A percentile compares a stretch with the other conserved stretches of the same genome.
Evolutionary conservation across 2,888 invertebrate genomes (phyloP).

Genomic region (Melipona beecheii): DNA sequence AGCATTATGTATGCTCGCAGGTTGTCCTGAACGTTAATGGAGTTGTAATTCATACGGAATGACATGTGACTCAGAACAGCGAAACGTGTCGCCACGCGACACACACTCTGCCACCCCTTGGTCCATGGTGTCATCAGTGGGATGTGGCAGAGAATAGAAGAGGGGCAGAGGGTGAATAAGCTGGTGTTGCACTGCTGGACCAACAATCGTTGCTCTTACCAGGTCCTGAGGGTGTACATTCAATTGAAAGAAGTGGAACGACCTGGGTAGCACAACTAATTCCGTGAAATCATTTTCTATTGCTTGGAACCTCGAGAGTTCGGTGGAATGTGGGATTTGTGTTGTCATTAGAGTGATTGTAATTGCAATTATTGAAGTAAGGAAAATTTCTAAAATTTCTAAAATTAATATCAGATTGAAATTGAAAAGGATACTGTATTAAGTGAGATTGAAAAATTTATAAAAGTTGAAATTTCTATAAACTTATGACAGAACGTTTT

Average conservation of each 20-base stretch:
- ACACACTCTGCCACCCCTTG: constrained; percentile 50
- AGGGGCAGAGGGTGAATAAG: constrained; percentile 17
- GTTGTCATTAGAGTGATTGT: not conserved
- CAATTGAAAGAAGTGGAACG: constrained; percentile 61
- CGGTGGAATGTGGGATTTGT: not conserved
- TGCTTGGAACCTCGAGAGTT: not conserved
- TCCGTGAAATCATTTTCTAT: constrained; percentile 10
- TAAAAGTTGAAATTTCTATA: not conserved
- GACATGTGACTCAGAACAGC: constrained; percentile 73
- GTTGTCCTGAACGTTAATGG: constrained; percentile 71
- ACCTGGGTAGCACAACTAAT: constrained; percentile 46
- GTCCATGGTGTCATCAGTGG: constrained; percentile 57
- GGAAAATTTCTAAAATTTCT: no score
- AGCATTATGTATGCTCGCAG: constrained; percentile 62
- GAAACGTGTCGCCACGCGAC: constrained; percentile 76
- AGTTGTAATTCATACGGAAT: constrained; percentile 77
- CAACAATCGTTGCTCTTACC: constrained; percentile 42
- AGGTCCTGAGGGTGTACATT: constrained; percentile 33
- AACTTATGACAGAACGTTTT: not conserved
- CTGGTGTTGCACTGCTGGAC: constrained; percentile 33
- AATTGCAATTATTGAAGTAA: no score
- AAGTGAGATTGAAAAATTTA: no score
- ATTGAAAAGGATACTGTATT: no score
- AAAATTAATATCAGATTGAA: not conserved
- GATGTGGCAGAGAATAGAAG: constrained; percentile 41